phyloP scores from a whole-genome alignment of 2,113 vertebrate species.

The Microtus oregoni region DNA sequence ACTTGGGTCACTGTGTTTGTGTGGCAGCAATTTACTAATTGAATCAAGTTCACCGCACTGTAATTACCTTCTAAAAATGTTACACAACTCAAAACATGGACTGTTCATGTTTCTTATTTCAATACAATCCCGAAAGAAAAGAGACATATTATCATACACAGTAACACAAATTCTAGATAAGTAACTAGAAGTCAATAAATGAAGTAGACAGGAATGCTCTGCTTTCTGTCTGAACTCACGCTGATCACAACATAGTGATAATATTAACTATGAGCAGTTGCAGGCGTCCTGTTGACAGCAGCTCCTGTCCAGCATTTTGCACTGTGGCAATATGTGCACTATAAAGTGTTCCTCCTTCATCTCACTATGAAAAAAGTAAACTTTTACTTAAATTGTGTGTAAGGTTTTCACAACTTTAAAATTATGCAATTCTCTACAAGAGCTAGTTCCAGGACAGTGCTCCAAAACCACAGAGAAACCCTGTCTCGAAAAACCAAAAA shows the following conservation, averaged over 20 bases:
- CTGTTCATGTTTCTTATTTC: neutral
- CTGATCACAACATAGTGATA: neutral
- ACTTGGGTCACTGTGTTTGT: neutral
- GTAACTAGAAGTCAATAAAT: no score
- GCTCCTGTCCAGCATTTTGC: accelerated
- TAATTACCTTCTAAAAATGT: neutral
- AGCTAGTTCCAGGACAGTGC: no score
- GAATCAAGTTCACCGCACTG: neutral
- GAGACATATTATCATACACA: neutral
- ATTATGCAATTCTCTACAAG: no score
- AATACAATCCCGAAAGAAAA: neutral
- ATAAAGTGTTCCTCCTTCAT: neutral
- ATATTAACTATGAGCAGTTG: accelerated
- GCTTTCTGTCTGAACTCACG: accelerated
- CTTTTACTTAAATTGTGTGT: neutral
- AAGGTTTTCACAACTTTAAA: neutral
- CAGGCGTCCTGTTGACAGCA: accelerated
- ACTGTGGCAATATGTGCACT: accelerated
- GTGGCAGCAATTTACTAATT: neutral
- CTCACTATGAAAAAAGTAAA: neutral
- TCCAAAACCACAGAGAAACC: no score
- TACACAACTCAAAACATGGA: neutral
- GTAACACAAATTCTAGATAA: neutral
- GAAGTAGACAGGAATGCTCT: accelerated
- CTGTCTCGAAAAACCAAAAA: no score